These are phyloP conservation scores for Solenodon paradoxus DNA, from an alignment of 2,113 vertebrate species.

Conservation along the genomic window DNA sequence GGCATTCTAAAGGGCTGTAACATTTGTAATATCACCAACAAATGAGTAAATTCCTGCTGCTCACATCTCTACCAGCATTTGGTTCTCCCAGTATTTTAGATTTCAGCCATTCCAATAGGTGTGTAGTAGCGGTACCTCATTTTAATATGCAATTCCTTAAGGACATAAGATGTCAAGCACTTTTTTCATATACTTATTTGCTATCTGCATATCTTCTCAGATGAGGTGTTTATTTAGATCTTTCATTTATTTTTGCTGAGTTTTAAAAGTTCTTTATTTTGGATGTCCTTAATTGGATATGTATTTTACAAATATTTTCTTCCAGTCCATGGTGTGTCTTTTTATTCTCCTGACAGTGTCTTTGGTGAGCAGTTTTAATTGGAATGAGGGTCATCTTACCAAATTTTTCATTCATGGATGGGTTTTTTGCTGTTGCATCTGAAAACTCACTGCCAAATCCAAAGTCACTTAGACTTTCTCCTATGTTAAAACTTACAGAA, in stretches of 20 bases:
- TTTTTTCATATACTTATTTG: neutral
- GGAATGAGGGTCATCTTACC: neutral
- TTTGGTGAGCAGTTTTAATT: neutral
- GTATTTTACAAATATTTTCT: neutral
- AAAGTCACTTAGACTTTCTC: neutral
- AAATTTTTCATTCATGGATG: neutral
- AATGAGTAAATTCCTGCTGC: neutral
- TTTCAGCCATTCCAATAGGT: neutral
- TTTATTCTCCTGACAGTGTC: neutral
- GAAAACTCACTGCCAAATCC: neutral
- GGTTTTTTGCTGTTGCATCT: neutral
- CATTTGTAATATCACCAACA: neutral
- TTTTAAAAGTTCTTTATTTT: slow-evolving; percentile 20
- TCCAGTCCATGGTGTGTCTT: neutral
- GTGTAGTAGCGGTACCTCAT: neutral
- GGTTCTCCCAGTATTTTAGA: neutral
- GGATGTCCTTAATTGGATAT: neutral
- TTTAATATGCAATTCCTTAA: neutral
- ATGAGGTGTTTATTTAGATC: neutral
- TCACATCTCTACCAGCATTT: neutral
- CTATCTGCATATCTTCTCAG: neutral
- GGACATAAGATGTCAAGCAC: neutral
- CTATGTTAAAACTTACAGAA: neutral
- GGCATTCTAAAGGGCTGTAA: neutral
- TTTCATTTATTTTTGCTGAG: neutral